Conservation (phyloP, 2,888 invertebrate genomes). For the Auanema freiburgensis region DNA sequence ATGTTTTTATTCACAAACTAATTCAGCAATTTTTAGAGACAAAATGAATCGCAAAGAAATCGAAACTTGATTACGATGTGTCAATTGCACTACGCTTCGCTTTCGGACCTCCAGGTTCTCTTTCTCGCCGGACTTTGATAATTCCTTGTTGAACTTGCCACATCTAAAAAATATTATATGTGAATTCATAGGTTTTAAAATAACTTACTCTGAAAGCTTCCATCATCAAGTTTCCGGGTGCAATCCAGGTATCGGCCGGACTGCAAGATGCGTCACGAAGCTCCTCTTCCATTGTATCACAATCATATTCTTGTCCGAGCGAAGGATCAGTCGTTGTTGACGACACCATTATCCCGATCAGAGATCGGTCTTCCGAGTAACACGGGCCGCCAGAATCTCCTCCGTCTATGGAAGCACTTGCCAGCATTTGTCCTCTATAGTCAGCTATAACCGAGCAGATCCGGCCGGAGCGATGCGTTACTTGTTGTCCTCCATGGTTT, state of each 20-base stretch:
- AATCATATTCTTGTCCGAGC: constrained; percentile 17
- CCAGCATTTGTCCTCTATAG: constrained; percentile 15
- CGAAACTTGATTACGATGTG: too few species aligned
- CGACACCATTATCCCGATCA: constrained; percentile 15
- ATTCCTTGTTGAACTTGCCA: too few species aligned
- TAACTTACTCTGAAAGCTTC: too few species aligned
- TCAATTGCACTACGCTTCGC: too few species aligned
- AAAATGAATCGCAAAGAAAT: too few species aligned
- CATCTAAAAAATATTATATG: too few species aligned
- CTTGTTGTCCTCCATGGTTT: constrained; percentile 14
- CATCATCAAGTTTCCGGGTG: too few species aligned
- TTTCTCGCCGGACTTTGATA: too few species aligned
- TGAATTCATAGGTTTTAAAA: too few species aligned
- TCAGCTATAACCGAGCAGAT: constrained; percentile 13
- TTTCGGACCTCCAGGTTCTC: too few species aligned
- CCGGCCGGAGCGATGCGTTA: constrained; percentile 16
- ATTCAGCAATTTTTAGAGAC: constrained; percentile 9
- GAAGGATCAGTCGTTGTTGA: constrained; percentile 17
- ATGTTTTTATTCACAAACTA: constrained; percentile 6
- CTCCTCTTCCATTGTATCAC: constrained; percentile 16
- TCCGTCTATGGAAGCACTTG: constrained; percentile 16
- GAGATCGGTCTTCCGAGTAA: constrained; percentile 14
- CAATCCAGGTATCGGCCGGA: constrained; percentile 17
- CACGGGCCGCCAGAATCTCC: constrained; percentile 19
- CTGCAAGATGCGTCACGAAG: constrained; percentile 9